Evolutionary conservation across 2,113 vertebrate genomes (phyloP).

Genomic region (Festucalex cinctus): DNA sequence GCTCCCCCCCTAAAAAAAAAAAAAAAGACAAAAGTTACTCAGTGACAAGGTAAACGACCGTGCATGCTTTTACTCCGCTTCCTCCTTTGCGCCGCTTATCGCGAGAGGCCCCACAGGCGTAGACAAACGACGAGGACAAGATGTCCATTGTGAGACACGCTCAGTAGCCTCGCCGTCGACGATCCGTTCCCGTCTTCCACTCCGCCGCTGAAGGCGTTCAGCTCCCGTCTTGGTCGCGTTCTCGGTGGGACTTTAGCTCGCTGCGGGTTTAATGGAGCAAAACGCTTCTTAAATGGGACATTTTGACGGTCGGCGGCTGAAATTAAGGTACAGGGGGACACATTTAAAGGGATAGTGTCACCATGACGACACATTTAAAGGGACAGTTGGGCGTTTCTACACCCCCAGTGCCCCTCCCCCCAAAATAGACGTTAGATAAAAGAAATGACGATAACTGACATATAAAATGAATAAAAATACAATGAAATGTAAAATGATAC

Average conservation of each 20-base stretch:
- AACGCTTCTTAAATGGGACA: constrained; percentile 31
- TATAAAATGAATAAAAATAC: too few species aligned
- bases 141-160: constrained; percentile 68
- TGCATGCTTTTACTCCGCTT: constrained; percentile 56
- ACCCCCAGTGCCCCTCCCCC: too few species aligned
- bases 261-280: constrained; percentile 4
- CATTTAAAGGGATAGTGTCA: constrained; percentile 72
- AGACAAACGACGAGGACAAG: constrained; percentile 64
- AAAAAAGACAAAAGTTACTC: constrained; percentile 61
- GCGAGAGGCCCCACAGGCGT: constrained; percentile 45
- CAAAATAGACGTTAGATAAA: too few species aligned
- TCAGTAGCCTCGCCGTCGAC: constrained; percentile 30
- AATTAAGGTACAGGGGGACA: constrained; percentile 55
- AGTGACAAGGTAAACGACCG: constrained; percentile 63
- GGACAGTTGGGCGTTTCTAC: too few species aligned
- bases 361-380: constrained; percentile 12
- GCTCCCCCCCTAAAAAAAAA: constrained; percentile 8
- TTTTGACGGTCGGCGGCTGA: constrained; percentile 43
- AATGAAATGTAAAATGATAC: too few species aligned
- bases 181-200: too few species aligned
- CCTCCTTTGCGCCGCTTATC: constrained; percentile 15
- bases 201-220: too few species aligned
- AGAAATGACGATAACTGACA: too few species aligned
- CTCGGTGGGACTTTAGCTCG: not conserved
- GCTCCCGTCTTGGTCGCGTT: too few species aligned